Conservation (phyloP, 2,797 vertebrate species). For the Bryconaethiops microstoma region DNA sequence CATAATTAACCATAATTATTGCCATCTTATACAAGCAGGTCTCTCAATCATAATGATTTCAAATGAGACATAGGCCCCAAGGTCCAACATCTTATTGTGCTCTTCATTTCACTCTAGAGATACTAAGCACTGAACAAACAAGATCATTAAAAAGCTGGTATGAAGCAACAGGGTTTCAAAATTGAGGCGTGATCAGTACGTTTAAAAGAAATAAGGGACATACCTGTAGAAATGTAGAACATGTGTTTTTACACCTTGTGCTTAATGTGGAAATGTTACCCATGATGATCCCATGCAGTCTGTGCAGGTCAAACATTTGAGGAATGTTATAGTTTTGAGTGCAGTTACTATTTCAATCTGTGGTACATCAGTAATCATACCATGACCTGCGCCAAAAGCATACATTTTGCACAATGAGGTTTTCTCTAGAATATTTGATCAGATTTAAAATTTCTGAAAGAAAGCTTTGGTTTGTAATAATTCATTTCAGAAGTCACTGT, state of each 20-base stretch:
- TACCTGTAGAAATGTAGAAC: not conserved
- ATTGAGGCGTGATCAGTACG: not conserved
- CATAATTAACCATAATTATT: not conserved
- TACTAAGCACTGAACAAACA: not conserved
- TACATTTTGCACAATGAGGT: not conserved
- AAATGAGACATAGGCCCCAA: not conserved
- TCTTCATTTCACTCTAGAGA: constrained; percentile 5
- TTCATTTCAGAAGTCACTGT: no score
- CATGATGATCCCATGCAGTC: not conserved
- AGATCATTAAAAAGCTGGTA: not conserved
- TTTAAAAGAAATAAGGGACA: not conserved
- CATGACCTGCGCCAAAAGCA: not conserved
- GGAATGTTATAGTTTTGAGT: not conserved
- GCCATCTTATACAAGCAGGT: not conserved
- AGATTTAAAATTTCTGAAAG: no score
- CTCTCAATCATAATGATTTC: constrained; percentile 7
- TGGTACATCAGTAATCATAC: not conserved
- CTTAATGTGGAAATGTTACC: not conserved
- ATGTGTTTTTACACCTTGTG: no score
- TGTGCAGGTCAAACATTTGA: not conserved
- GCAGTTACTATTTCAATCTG: not conserved
- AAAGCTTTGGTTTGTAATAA: no score
- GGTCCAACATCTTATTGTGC: not conserved
- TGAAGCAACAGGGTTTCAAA: not conserved
- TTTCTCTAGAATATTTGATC: not conserved